Percentiles rank a stretch among this genome's conserved stretches.
These are phyloP conservation scores for Thymallus thymallus DNA, from an alignment of 2,113 vertebrate genomes.

Conservation along the genomic window DNA sequence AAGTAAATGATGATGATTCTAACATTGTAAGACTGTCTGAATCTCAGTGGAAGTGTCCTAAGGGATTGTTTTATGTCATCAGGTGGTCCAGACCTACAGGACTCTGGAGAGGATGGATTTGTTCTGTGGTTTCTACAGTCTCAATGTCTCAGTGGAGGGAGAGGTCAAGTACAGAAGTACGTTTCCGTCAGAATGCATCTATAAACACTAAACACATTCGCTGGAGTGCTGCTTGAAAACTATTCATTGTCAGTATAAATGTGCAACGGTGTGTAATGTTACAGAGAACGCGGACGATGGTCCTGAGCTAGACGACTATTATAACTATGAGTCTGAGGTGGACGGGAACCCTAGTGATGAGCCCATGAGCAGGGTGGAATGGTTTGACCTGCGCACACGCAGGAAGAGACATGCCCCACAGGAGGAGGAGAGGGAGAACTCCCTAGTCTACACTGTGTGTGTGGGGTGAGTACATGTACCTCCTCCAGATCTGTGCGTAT, in stretches of 20 bases:
- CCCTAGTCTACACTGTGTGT: constrained; percentile 63
- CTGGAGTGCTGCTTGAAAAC: not conserved
- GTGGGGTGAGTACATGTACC: constrained; percentile 59
- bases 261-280: not conserved
- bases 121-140: constrained; percentile 36
- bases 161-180: constrained; percentile 35
- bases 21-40: not conserved
- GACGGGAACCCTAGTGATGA: constrained; percentile 17
- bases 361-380: constrained; percentile 47
- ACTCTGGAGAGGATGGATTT: constrained; percentile 37
- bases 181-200: not conserved
- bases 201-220: not conserved
- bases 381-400: constrained; percentile 69
- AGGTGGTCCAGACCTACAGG: constrained; percentile 52
- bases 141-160: constrained; percentile 43
- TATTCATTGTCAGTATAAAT: not conserved
- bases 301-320: constrained; percentile 30
- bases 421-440: constrained; percentile 33
- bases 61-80: not conserved
- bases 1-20: not conserved
- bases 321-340: constrained; percentile 45
- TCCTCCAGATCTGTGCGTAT: no score
- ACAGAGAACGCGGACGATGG: constrained; percentile 11
- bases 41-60: not conserved
- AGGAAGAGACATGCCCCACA: constrained; percentile 55